phyloP scores from a whole-genome alignment of 1,140 invertebrate genomes.

The Lycorma delicatula region DNA sequence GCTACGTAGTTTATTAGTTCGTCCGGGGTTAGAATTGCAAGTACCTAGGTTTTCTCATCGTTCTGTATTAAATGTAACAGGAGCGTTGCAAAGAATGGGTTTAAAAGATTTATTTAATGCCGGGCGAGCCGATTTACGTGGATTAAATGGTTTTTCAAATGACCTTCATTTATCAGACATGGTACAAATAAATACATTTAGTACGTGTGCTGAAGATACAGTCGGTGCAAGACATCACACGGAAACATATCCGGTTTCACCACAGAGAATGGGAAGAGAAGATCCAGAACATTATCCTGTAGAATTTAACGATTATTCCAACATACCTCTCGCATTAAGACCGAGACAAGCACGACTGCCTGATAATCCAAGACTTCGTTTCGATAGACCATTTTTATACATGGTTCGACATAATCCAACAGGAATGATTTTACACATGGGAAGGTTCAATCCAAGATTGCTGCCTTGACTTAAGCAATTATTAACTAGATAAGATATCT shows the following conservation, averaged over 20 bases:
- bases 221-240: constrained; percentile 63
- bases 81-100: constrained; percentile 66
- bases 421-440: constrained; percentile 75
- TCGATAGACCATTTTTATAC: constrained; percentile 77
- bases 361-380: constrained; percentile 60
- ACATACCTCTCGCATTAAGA: constrained; percentile 51
- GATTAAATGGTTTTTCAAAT: constrained; percentile 62
- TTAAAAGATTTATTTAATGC: constrained; percentile 64
- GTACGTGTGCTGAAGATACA: constrained; percentile 64
- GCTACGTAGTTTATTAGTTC: constrained; percentile 57
- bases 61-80: constrained; percentile 67
- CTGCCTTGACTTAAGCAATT: too few relatives aligned
- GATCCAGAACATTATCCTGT: background rate
- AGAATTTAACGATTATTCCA: constrained; percentile 12
- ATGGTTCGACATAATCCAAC: constrained; percentile 79
- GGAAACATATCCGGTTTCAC: constrained; percentile 64
- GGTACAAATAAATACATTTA: constrained; percentile 66
- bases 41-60: constrained; percentile 72
- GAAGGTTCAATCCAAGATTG: constrained; percentile 71
- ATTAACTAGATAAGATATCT: too few relatives aligned
- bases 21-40: constrained; percentile 65
- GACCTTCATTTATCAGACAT: constrained; percentile 70
- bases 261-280: constrained; percentile 33
- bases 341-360: constrained; percentile 60
- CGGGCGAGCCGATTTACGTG: constrained; percentile 64